Evolutionary conservation across 1,140 invertebrate genomes (phyloP).

Genomic region (Dendroctonus ponderosae): DNA sequence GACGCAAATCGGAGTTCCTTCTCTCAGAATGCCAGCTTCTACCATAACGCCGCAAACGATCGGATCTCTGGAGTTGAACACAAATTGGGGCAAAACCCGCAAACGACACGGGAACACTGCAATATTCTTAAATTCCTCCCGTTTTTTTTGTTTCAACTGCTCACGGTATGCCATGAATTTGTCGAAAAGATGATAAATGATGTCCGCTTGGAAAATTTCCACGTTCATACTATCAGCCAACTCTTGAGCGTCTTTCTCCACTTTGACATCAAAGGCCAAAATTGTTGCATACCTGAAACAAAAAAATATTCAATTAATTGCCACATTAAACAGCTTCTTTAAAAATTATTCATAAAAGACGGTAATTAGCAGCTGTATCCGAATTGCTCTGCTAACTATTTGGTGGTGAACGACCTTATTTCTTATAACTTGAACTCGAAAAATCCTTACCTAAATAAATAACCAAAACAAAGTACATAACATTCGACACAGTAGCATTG

Average conservation of each 20-base stretch:
- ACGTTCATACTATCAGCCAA: conserved; percentile 92
- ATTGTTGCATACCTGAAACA: conserved; percentile 86
- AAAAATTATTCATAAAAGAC: too few relatives aligned
- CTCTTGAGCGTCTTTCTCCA: conserved; percentile 96
- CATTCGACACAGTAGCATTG: conserved; percentile 12
- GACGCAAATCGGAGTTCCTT: conserved; percentile 96
- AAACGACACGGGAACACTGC: conserved; percentile 99
- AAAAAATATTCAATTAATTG: neutral
- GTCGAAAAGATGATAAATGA: conserved; percentile 99
- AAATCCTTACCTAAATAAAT: conserved; percentile 19
- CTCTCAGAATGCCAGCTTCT: conserved; percentile 92
- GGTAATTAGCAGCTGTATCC: neutral
- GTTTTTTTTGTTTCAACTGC: conserved; percentile 88
- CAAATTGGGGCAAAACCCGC: conserved; percentile 74
- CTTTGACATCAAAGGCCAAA: conserved; percentile 98
- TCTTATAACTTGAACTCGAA: neutral
- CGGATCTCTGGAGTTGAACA: conserved; percentile 97
- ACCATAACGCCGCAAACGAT: conserved; percentile 96
- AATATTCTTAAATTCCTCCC: conserved; percentile 92
- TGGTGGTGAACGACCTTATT: conserved; percentile 1
- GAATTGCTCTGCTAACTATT: neutral
- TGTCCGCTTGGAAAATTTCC: conserved; percentile 98
- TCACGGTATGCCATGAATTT: conserved; percentile 94
- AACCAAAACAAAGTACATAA: neutral
- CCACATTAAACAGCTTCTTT: neutral